phyloP scores from a whole-genome alignment of 2,797 vertebrate genomes.

The Microctenopoma stevenorrisi region DNA sequence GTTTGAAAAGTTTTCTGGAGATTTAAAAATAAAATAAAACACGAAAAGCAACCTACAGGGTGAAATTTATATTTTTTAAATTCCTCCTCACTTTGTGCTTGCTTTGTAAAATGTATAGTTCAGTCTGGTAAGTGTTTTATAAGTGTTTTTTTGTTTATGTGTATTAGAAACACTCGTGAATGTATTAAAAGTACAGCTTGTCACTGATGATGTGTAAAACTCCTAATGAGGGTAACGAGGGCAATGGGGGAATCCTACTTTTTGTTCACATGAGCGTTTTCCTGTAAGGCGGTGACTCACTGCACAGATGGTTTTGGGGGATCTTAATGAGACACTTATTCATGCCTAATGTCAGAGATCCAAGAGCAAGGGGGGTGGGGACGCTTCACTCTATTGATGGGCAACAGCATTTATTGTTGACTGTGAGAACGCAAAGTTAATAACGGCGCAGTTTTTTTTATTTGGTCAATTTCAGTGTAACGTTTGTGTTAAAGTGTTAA shows the following conservation, averaged over 20 bases:
- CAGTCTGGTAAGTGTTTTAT: not conserved
- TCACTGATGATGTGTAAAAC: conserved; percentile 31
- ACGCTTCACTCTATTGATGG: conserved; percentile 16
- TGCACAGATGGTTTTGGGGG: conserved; percentile 78
- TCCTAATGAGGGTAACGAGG: conserved; percentile 57
- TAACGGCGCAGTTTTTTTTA: not conserved
- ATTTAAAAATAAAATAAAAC: not conserved
- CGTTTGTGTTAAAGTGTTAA: fast-evolving
- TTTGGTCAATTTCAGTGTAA: not conserved
- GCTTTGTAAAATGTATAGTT: not conserved
- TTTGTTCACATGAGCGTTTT: conserved; percentile 66
- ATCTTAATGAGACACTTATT: conserved; percentile 77
- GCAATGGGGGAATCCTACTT: conserved; percentile 62
- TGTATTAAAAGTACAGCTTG: conserved; percentile 26
- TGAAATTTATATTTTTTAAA: not conserved
- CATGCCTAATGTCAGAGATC: conserved; percentile 76
- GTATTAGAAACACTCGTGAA: not conserved
- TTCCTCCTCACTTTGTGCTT: not conserved
- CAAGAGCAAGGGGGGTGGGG: conserved; percentile 46
- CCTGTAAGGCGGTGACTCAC: conserved; percentile 58
- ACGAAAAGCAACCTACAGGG: not conserved
- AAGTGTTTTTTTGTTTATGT: too few species aligned
- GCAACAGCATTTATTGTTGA: conserved; percentile 32
- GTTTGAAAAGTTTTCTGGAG: not conserved
- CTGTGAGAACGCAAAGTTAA: conserved; percentile 19